A percentile compares a stretch with the other conserved stretches of the same genome.
Conservation (phyloP, 1,140 invertebrate genomes). For the Drosophila pachea region DNA sequence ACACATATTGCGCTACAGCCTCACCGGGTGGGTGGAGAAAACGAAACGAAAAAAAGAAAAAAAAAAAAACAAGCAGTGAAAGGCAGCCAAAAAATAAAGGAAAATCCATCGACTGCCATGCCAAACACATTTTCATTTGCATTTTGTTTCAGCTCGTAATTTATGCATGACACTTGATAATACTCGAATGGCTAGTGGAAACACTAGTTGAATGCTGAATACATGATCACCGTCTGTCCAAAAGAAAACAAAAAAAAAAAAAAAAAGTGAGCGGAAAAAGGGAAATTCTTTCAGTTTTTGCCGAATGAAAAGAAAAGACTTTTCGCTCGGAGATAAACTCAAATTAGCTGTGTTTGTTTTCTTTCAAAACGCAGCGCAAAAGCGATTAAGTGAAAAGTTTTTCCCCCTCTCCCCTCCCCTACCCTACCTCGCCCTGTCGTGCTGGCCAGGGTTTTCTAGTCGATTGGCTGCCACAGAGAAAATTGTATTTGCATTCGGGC, state of each 20-base stretch:
- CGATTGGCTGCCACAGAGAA: conserved; percentile 69
- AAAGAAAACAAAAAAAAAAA: no score
- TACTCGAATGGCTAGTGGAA: conserved; percentile 17
- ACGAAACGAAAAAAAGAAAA: neutral
- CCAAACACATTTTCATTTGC: conserved; percentile 12
- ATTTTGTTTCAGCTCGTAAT: conserved; percentile 24
- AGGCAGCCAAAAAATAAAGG: neutral
- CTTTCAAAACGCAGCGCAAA: conserved; percentile 66
- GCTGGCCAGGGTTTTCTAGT: conserved; percentile 53
- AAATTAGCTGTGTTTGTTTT: conserved; percentile 76
- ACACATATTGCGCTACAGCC: neutral
- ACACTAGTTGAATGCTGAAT: conserved; percentile 42
- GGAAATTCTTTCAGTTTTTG: conserved; percentile 16
- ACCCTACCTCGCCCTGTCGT: neutral
- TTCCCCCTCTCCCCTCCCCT: neutral
- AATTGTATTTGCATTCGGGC: conserved; percentile 69
- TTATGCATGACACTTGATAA: conserved; percentile 45
- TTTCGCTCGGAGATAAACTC: conserved; percentile 62
- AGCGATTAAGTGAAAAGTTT: conserved; percentile 76
- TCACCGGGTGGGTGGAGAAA: neutral
- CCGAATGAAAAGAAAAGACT: conserved; percentile 27
- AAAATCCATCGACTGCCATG: neutral
- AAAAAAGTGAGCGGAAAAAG: no score
- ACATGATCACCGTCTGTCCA: conserved; percentile 27
- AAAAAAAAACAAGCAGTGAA: no score